Evolutionary conservation across 2,888 invertebrate species (phyloP), one percentile per base, ranked within the genome.

Genomic region (Hermodice carunculata): DNA sequence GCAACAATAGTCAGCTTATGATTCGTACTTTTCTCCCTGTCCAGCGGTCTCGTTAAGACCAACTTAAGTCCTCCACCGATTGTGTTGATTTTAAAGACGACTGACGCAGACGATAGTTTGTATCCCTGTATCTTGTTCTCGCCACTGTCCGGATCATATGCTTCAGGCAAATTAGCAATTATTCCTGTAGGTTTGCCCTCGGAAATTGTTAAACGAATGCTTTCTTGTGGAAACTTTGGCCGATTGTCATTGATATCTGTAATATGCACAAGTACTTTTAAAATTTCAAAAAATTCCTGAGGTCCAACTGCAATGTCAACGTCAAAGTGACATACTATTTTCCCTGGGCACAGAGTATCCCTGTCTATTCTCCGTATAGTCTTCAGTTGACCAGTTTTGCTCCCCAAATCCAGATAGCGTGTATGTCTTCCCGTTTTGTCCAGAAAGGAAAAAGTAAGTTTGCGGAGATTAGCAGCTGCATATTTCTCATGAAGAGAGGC

Each of bases 1-100:
- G 61, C 61, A 22, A 44, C 43, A 11, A 61, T 37, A 1, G 44
- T 46, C 3, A 48, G 53, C 4, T 49, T 29, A 22, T 61, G 54
- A 22, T 19, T 3, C 32, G 53, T 54, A 26, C 46, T 24, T 17
- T 34, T 44, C 58, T 65, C 65, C 14, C 65, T 48, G 44, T 65
- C 65, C 22, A 65, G 31, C n/a, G 17, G 40, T 29, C 51, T 37
- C 44, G 40, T 61, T n/a, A 65, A 40, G 1, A 53, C 53, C 2
- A 61, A 31, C 8, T 53, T 31, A 1, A 61, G 54, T n/a, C 88
- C 75, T 22, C 59, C 56, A 6, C 29, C 49, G n/a, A 49, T 58
- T 3, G 49, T 56, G 17, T 59, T 44, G 17, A 64, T 31, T 8
- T 37, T 44, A 43, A 64, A 64, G 19, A 34, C n/a, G 2, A 51